These are phyloP conservation scores for Plagiodera versicolora DNA, from an alignment of 2,888 invertebrate genomes.

Conservation along the genomic window DNA sequence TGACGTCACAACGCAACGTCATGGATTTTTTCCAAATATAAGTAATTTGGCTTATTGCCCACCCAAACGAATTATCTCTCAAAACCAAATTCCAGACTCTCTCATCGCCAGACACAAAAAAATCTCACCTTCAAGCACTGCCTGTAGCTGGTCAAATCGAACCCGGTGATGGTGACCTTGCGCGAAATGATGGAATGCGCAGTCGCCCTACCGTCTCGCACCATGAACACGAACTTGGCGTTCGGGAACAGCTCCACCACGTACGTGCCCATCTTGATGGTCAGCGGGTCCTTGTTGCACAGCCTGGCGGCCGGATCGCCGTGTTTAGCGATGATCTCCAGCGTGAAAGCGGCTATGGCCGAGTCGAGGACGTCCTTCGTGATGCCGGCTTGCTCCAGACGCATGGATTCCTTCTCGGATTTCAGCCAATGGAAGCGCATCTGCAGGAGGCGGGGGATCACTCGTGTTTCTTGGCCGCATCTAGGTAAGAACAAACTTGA, in stretches of 20 bases:
- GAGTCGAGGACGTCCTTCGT: slow-evolving; percentile 88
- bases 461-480: slow-evolving; percentile 96
- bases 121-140: slow-evolving; percentile 74
- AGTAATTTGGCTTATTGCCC: no score
- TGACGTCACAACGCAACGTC: no score
- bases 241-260: slow-evolving; percentile 95
- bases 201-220: slow-evolving; percentile 96
- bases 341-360: slow-evolving; percentile 94
- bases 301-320: slow-evolving; percentile 92
- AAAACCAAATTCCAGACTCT: no score
- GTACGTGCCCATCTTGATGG: slow-evolving; percentile 94
- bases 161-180: slow-evolving; percentile 68
- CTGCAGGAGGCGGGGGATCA: slow-evolving; percentile 94
- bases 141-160: slow-evolving; percentile 90
- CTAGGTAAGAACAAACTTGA: no score
- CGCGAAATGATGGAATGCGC: slow-evolving; percentile 98
- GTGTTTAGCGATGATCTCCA: slow-evolving; percentile 95
- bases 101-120: no score
- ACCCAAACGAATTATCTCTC: no score
- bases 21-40: no score
- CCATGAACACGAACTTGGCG: slow-evolving; percentile 97
- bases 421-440: slow-evolving; percentile 95
- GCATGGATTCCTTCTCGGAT: slow-evolving; percentile 87
- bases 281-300: slow-evolving; percentile 99
- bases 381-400: slow-evolving; percentile 92